phyloP scores from a whole-genome alignment of 1,140 invertebrate species.

The Leptinotarsa lineolata region DNA sequence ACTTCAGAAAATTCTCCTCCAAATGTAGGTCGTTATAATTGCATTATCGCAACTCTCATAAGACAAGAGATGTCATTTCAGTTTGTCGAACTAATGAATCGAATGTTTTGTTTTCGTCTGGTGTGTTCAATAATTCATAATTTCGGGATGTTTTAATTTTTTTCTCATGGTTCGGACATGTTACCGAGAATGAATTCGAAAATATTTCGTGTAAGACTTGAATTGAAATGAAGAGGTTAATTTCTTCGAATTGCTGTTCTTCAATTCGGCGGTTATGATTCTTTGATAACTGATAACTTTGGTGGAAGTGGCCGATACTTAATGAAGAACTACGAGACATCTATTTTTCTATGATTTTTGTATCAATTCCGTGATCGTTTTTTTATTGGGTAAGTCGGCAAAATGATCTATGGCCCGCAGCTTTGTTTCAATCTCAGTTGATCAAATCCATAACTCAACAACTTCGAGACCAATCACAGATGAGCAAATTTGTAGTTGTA shows the following conservation, averaged over 20 bases:
- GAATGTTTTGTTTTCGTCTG: background rate
- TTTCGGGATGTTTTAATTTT: background rate
- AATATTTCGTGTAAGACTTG: background rate
- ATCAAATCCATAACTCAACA: too few species aligned
- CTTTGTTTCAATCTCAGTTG: too few species aligned
- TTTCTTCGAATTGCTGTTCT: background rate
- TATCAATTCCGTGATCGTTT: too few species aligned
- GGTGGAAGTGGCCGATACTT: too few species aligned
- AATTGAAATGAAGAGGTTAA: background rate
- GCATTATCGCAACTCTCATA: background rate
- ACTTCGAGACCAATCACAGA: too few species aligned
- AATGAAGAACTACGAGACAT: too few species aligned
- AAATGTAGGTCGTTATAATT: background rate
- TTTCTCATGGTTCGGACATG: background rate
- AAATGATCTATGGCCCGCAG: too few species aligned
- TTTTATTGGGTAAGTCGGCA: too few species aligned
- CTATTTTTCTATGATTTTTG: too few species aligned
- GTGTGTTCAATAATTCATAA: constrained; percentile 6
- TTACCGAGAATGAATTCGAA: background rate
- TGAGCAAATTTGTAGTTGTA: too few species aligned
- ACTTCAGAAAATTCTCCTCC: background rate
- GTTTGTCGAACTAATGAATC: constrained; percentile 1
- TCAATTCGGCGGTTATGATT: too few species aligned
- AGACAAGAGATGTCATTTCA: background rate
- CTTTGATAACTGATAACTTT: too few species aligned